These are phyloP conservation scores for Scolopax mira DNA, from an alignment of 2,113 vertebrate species.

Conservation along the genomic window DNA sequence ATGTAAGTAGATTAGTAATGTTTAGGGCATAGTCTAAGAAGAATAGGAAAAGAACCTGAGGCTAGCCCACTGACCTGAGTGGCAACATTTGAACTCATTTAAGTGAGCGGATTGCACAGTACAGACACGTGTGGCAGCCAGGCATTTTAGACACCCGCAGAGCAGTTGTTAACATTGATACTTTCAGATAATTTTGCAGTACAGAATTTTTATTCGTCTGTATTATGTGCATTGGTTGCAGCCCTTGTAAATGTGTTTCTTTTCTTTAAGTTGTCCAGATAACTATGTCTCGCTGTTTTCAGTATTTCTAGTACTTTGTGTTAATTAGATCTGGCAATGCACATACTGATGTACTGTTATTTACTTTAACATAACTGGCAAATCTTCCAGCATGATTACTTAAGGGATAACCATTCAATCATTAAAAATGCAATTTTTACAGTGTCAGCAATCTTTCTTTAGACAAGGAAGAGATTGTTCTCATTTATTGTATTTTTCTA, in stretches of 20 bases:
- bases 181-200: neutral
- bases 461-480: neutral
- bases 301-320: neutral
- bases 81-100: neutral
- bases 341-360: neutral
- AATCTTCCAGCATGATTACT: neutral
- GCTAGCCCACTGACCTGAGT: neutral
- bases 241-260: neutral
- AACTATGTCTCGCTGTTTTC: neutral
- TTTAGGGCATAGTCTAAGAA: neutral
- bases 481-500: neutral
- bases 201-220: neutral
- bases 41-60: neutral
- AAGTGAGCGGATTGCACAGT: neutral
- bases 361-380: slow-evolving; percentile 5
- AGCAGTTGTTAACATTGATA: neutral
- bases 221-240: neutral
- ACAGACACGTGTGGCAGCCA: neutral
- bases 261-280: neutral
- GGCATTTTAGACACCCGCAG: neutral
- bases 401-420: neutral
- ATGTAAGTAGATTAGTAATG: neutral
- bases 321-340: neutral
- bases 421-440: slow-evolving; percentile 2
- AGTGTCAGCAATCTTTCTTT: neutral